These are phyloP conservation scores for Babyrousa celebensis DNA, from an alignment of 2,797 vertebrate species.

Conservation along the genomic window DNA sequence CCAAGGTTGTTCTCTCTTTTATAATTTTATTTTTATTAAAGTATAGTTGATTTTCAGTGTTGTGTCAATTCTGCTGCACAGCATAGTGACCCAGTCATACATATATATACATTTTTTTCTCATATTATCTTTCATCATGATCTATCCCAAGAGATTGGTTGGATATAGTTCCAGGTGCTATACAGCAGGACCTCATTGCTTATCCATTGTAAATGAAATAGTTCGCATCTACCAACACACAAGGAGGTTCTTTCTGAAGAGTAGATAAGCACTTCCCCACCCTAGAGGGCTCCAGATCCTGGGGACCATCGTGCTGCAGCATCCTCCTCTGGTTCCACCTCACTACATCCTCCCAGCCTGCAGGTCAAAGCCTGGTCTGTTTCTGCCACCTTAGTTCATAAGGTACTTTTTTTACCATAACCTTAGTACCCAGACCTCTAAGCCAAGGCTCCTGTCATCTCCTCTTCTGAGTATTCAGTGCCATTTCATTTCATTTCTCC, in stretches of 20 bases:
- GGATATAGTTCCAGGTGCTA: too few species aligned
- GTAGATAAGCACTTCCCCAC: neutral
- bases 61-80: too few species aligned
- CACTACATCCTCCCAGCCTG: neutral
- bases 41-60: too few species aligned
- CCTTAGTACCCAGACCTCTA: neutral
- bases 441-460: neutral
- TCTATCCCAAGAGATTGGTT: too few species aligned
- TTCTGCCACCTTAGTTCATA: neutral
- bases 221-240: too few species aligned
- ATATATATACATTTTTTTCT: too few species aligned
- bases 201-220: too few species aligned
- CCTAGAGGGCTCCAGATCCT: neutral
- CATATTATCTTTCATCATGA: too few species aligned
- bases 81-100: too few species aligned
- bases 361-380: neutral
- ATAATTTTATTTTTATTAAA: too few species aligned
- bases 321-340: fast-evolving
- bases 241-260: neutral
- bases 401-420: neutral
- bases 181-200: too few species aligned
- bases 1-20: neutral
- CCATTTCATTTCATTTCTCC: neutral
- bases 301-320: neutral
- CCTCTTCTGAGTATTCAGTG: neutral